phyloP scores from a whole-genome alignment of 2,797 vertebrate genomes.

The Phataginus tricuspis region DNA sequence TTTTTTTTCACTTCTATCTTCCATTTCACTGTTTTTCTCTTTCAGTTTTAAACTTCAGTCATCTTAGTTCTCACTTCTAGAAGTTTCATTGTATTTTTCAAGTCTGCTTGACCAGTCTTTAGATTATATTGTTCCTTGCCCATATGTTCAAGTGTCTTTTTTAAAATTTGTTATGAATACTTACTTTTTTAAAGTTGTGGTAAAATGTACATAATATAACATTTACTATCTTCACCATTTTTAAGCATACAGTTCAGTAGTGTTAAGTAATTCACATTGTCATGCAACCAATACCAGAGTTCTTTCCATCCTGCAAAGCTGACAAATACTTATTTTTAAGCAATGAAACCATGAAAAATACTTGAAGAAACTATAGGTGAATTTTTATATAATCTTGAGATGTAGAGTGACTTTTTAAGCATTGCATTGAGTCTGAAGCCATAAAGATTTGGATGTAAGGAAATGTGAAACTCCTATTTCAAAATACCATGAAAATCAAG shows the following conservation, averaged over 20 bases:
- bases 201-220: background rate
- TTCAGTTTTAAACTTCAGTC: background rate
- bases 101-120: background rate
- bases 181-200: background rate
- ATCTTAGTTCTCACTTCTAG: background rate
- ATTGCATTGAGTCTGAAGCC: background rate
- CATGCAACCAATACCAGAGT: background rate
- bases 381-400: background rate
- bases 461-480: background rate
- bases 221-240: no score
- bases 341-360: background rate
- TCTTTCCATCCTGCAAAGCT: background rate
- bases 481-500: background rate
- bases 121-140: background rate
- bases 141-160: background rate
- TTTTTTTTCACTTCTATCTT: background rate
- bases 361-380: background rate
- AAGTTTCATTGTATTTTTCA: background rate
- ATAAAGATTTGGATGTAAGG: slow-evolving; percentile 14
- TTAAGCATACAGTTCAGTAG: background rate
- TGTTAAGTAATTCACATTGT: background rate
- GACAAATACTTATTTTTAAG: background rate
- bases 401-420: background rate
- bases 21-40: background rate
- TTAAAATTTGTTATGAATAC: background rate